phyloP scores from a whole-genome alignment of 2,797 vertebrate genomes.

The Gymnocypris eckloni region DNA sequence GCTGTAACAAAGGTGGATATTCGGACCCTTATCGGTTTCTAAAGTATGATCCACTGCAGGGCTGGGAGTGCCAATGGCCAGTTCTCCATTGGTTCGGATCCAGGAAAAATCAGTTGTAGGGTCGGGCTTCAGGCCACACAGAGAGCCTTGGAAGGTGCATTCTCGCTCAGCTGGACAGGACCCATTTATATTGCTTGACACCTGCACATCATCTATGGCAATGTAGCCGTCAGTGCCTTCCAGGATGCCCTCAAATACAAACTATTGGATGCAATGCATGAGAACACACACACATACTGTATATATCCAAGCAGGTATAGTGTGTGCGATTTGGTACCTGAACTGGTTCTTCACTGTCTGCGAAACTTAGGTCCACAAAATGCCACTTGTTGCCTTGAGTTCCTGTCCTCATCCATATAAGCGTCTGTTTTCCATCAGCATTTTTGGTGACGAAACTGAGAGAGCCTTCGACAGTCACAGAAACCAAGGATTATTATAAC shows the following conservation, averaged over 20 bases:
- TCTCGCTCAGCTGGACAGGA: constrained; percentile 78
- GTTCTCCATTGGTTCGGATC: constrained; percentile 69
- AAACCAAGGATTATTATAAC: neutral
- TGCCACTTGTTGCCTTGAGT: constrained; percentile 83
- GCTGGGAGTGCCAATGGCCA: constrained; percentile 68
- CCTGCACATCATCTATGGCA: constrained; percentile 74
- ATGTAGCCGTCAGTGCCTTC: constrained; percentile 74
- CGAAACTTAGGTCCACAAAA: constrained; percentile 78
- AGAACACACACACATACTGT: neutral
- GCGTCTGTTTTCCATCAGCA: constrained; percentile 64
- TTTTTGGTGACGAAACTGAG: constrained; percentile 73
- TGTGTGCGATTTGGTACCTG: constrained; percentile 67
- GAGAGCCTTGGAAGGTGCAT: constrained; percentile 82
- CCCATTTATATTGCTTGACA: constrained; percentile 62
- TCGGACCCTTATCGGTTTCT: constrained; percentile 76
- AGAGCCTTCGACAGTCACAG: constrained; percentile 66
- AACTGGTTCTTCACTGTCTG: constrained; percentile 66
- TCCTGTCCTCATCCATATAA: constrained; percentile 77
- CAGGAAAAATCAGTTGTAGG: constrained; percentile 67
- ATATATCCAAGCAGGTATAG: neutral
- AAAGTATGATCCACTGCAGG: constrained; percentile 77
- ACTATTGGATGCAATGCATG: constrained; percentile 64
- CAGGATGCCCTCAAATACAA: constrained; percentile 76
- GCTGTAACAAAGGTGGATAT: neutral
- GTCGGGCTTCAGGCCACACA: constrained; percentile 73